Evolutionary conservation across 2,113 vertebrate species (phyloP), one percentile per base, ranked within the genome.

Genomic region (Pelvicachromis taeniatus): DNA sequence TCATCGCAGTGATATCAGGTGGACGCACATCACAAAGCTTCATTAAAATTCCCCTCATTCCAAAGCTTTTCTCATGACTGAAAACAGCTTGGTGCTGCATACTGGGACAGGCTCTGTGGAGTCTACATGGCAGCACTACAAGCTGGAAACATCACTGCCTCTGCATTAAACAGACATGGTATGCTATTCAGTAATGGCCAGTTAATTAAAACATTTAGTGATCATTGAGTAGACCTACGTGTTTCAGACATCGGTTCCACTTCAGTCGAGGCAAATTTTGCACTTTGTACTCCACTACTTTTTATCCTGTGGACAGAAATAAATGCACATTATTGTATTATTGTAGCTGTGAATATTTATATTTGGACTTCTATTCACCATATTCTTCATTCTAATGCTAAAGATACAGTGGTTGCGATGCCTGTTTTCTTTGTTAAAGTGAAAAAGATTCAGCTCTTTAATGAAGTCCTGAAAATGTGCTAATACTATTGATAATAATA

Each of bases 1-100:
- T 90, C 91, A 91, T 80, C 85, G 9, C 53, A 53, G 63, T 17
- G 63, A 83, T 80, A 84, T 78, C 38, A 79, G 84, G 23, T 58
- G 93, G 93, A 94, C 89, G 85, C 88, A 91, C 80, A 40, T 80
- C 80, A 83, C 70, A 7, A 75, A 73, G 84, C 78, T 85, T 92
- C 89, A 91, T 93, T 92, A 88, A 87, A 83, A 89, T 92, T 87
- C 82, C 13, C 29, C 56, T 77, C 85, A 80, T 82, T 86, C 89
- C 85, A 68, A 53, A 56, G 80, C 52, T 56, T 84, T 73, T 70
- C 73, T 82, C 61, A 7, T 29, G 42, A 45, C 48, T 81, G 38
- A 85, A 73, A 83, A 35, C 85, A 52, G 83, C 50, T 55, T 3
- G 2, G 45, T 77, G 45, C 50, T 21, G 35, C 77, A 61, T 54